Base-by-base conservation (phyloP, 2,113 vertebrate genomes). In the Stegastes partitus region DNA sequence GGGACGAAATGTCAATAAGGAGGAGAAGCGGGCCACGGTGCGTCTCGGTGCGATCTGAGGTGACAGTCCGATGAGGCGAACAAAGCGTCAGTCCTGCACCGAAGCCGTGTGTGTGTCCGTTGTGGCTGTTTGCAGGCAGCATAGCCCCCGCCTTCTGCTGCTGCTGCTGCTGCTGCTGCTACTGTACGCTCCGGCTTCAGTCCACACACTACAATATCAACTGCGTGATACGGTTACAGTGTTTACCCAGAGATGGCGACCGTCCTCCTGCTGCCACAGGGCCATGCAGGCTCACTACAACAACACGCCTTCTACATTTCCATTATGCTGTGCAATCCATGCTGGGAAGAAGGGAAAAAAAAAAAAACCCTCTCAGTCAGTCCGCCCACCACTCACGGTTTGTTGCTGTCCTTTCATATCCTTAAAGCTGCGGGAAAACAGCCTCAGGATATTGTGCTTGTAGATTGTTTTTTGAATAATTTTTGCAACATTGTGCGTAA, bases 191-290 rank as follows among this genome's bases (percentile, higher is more conserved):
- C 81, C 69, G 12, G 68, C 37, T 79, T n/a, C 75, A 12, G 1
- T 62, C 50, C 79, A 47, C 80, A 23, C 84, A 55, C 86, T 16
- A 79, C 74, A 75, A 76, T 77, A 83, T 87, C 82, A 67, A 56
- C 76, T 85, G 89, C 79, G 83, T 83, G 86, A 81, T 82, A 61
- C 78, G 86, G 68, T 79, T 75, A 63, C 87, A 66, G 59, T 84
- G 84, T 91, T 90, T 83, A 87, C 79, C 68, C 89, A 77, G 86
- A 91, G 89, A 92, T 90, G 91, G 89, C 91, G 89, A 85, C 89
- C 86, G 81, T 84, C 79, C 82, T 80, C 57, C 82, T 50, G 45
- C 45, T 71, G 79, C 90, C 69, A 76, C 67, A 62, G 85, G 42
- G 59, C 62, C 77, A 51, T 3, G 59, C 84, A 51, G 51, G 54